Evolutionary conservation across 2,888 invertebrate species (phyloP).

Genomic region (Sesia apiformis): DNA sequence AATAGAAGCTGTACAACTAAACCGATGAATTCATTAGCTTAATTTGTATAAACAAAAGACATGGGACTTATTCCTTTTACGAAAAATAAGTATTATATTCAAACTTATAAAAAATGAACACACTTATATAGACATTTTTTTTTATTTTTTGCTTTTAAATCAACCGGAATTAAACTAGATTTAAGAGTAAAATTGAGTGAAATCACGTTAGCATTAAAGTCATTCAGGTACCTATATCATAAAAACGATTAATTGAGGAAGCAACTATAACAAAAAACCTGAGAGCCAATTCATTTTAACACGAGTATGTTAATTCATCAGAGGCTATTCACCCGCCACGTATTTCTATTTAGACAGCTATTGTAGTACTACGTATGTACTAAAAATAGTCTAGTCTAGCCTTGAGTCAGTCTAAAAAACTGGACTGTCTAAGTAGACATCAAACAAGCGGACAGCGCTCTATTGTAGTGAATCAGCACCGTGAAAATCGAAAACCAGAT

Average conservation of each 20-base stretch:
- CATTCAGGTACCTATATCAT: background rate
- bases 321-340: background rate
- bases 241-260: background rate
- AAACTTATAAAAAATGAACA: too few species aligned
- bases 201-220: background rate
- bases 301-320: background rate
- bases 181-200: background rate
- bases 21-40: too few species aligned
- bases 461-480: conserved; percentile 66
- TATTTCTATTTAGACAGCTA: background rate
- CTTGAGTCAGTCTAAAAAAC: conserved; percentile 68
- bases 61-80: too few species aligned
- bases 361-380: background rate
- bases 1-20: too few species aligned
- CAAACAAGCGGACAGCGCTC: conserved; percentile 50
- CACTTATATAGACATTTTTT: too few species aligned
- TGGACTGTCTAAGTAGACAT: conserved; percentile 45
- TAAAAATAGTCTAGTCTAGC: conserved; percentile 20
- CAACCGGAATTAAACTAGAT: background rate
- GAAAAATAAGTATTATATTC: too few species aligned
- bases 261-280: background rate
- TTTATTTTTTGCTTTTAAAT: too few species aligned
- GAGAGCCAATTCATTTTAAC: background rate
- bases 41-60: too few species aligned
- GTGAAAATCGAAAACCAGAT: conserved; percentile 69